Evolutionary conservation across 2,113 vertebrate species (phyloP).

Genomic region (Lipophrys pholis): DNA sequence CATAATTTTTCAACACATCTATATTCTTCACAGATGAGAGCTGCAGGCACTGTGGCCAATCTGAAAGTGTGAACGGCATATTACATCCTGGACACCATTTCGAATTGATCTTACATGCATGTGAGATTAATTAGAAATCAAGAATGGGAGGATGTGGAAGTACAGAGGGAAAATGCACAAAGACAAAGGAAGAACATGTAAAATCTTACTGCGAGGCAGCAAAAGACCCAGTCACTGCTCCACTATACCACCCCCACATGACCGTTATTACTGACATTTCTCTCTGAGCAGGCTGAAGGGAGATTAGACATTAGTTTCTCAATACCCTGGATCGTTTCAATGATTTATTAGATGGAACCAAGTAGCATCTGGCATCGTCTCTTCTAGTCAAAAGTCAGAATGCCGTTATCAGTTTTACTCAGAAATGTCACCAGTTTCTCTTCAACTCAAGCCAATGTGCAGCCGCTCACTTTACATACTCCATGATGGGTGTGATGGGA

Average conservation of each 20-base stretch:
- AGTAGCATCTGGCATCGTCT: constrained; percentile 4
- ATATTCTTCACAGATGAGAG: no score
- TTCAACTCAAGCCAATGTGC: not conserved
- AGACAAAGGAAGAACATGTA: not conserved
- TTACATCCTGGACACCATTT: no score
- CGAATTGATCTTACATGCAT: no score
- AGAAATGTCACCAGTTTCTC: not conserved
- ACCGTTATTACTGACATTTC: constrained; percentile 25
- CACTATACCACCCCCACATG: no score
- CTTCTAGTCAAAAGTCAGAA: constrained; percentile 15
- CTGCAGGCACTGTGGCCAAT: no score
- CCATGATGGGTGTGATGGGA: no score
- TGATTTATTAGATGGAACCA: constrained; percentile 10
- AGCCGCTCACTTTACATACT: not conserved
- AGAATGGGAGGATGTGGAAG: no score
- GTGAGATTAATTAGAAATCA: no score
- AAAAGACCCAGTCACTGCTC: no score
- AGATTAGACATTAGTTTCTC: not conserved
- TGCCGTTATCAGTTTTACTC: not conserved
- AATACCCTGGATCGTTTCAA: constrained; percentile 19
- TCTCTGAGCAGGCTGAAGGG: constrained; percentile 18
- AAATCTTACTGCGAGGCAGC: not conserved
- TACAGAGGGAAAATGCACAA: no score
- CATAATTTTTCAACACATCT: no score
- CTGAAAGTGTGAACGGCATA: no score